phyloP scores from a whole-genome alignment of 92 coral and sea anemone species.

The Zoanthus gigantus region DNA sequence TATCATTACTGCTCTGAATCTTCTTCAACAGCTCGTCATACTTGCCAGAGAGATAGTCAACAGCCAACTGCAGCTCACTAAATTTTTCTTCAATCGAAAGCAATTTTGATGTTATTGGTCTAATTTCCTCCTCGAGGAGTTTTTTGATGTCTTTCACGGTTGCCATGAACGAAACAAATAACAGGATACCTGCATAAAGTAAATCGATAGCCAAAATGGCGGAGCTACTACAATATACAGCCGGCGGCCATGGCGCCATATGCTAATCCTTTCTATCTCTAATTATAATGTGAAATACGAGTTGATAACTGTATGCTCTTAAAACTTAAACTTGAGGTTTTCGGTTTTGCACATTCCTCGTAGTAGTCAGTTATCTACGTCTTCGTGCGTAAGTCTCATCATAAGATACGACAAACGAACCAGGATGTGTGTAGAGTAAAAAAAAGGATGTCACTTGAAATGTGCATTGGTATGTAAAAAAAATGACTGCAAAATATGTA shows the following conservation, averaged over 20 bases:
- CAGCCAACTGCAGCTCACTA: constrained; percentile 9
- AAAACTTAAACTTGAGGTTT: too few relatives aligned
- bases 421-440: neutral
- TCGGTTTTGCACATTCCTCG: neutral
- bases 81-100: neutral
- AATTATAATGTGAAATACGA: too few relatives aligned
- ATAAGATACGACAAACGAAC: constrained; percentile 63
- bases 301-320: too few relatives aligned
- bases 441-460: too few relatives aligned
- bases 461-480: too few relatives aligned
- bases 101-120: neutral
- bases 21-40: constrained; percentile 32
- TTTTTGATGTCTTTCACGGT: constrained; percentile 15
- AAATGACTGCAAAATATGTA: too few relatives aligned
- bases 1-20: constrained; percentile 32
- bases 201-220: too few relatives aligned
- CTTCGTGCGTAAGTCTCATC: constrained; percentile 65
- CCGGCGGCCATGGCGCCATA: too few relatives aligned
- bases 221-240: too few relatives aligned
- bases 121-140: constrained; percentile 18
- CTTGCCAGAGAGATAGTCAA: constrained; percentile 27
- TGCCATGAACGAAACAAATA: too few relatives aligned
- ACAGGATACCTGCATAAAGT: too few relatives aligned
- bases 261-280: too few relatives aligned
- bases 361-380: neutral